Evolutionary conservation across 1,140 invertebrate species (phyloP).

Genomic region (Drosophila virilis): DNA sequence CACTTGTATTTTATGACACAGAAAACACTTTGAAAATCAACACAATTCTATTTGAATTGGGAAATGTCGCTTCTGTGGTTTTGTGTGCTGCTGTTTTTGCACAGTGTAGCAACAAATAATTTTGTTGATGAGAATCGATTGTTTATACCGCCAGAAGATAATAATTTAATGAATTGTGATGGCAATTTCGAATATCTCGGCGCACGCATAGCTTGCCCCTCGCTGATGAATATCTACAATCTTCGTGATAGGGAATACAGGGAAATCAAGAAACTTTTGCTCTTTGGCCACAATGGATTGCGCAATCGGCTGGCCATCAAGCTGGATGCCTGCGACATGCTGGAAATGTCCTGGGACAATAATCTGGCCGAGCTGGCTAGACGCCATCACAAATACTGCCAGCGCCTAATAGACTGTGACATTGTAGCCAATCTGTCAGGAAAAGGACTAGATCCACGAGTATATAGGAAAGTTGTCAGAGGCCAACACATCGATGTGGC

Average conservation of each 20-base stretch:
- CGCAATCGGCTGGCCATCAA: conserved; percentile 37
- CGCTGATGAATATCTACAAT: not conserved
- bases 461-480: not conserved
- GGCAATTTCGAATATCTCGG: not conserved
- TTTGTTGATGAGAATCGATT: not conserved
- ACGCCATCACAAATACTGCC: conserved; percentile 17
- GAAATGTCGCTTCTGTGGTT: not conserved
- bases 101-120: not conserved
- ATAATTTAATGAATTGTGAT: not conserved
- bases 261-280: not conserved
- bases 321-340: conserved; percentile 26
- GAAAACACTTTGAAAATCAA: not conserved
- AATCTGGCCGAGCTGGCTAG: conserved; percentile 17
- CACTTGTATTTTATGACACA: too few species aligned
- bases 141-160: not conserved
- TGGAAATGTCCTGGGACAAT: conserved; percentile 22
- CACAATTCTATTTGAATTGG: not conserved
- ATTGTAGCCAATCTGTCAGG: not conserved
- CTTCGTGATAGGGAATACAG: not conserved
- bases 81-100: not conserved
- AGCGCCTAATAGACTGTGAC: not conserved
- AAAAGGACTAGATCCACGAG: too few species aligned
- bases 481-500: not conserved
- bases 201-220: fast-evolving
- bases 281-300: conserved; percentile 41